Percentiles rank a stretch among this genome's conserved stretches.
Evolutionary conservation across 2,888 invertebrate species (phyloP).

Genomic region (Drosophila helvetica): DNA sequence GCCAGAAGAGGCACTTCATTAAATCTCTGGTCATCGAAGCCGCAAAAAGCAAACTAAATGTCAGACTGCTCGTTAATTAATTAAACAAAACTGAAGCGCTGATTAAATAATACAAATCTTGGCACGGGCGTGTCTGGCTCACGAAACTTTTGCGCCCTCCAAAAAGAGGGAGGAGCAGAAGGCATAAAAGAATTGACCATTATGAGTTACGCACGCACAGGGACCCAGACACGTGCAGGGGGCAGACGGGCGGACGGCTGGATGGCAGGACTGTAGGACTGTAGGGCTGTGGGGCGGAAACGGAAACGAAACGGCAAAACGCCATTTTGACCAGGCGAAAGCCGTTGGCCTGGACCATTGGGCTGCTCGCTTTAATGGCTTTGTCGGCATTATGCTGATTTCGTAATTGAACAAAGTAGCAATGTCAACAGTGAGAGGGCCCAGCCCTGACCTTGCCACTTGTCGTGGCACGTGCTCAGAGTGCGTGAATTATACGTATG

Average conservation of each 20-base stretch:
- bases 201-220: constrained; percentile 79
- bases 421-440: constrained; percentile 59
- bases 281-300: background rate
- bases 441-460: constrained; percentile 64
- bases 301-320: constrained; percentile 51
- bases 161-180: background rate
- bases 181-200: constrained; percentile 55
- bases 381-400: constrained; percentile 81
- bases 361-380: constrained; percentile 71
- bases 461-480: constrained; percentile 66
- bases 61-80: constrained; percentile 71
- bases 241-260: background rate
- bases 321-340: constrained; percentile 36
- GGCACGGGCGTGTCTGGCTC: constrained; percentile 58
- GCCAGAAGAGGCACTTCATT: constrained; percentile 56
- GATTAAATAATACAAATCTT: constrained; percentile 79
- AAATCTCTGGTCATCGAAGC: constrained; percentile 67
- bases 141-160: constrained; percentile 9
- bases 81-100: constrained; percentile 68
- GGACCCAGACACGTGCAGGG: constrained; percentile 44
- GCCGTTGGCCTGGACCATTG: constrained; percentile 28
- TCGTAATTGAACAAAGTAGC: constrained; percentile 77
- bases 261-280: constrained; percentile 3
- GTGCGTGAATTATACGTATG: constrained; percentile 64
- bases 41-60: constrained; percentile 59